Evolutionary conservation across 2,888 invertebrate genomes (phyloP), one percentile per base, ranked within the genome.

Genomic region (Opisthograptis luteolata): DNA sequence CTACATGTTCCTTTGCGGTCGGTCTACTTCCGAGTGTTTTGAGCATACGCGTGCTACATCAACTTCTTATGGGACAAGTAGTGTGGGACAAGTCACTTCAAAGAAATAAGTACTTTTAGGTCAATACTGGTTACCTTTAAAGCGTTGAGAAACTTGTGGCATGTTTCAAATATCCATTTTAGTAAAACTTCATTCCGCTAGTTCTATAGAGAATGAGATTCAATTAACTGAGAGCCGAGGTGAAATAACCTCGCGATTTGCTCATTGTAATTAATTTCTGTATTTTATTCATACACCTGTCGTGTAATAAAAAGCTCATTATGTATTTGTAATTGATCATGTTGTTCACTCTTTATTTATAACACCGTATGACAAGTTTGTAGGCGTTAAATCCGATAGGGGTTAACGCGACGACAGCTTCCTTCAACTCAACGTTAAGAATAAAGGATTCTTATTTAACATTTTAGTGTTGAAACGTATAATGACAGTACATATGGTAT

Each of bases 141-240:
- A 40, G 40, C 47, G 32, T 49, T 51, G 36, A 48, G 42, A 49
- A 46, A 47, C 55, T 20, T 14, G 15, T 54, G 41, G 47, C 45
- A 44, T 41, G 50, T 52, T 47, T 52, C 40, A 36, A 44, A 42
- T 55, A 50, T 44, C 58, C 54, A 43, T 53, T 51, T 58, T 52
- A 45, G 58, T 44, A 42, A 49, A 40, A 52, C 49, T 54, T 56
- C 58, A 54, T 58, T 60, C 47, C 55, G 20, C 50, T 36, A 53
- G 45, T 44, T 42, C 27, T 44, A 31, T 12, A 19, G 24, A 34
- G 24, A 41, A 52, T 37, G 27, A 20, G 15, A 37, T 27, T 34
- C 32, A 35, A 50, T 32, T 28, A 28, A 22, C 9, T 19, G 1
- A 12, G 25, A 25, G 4, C 25, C 10, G n/a, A n/a, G n/a, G 22